Conservation (phyloP, 2,888 invertebrate species). For the Cheiracanthium punctorium region DNA sequence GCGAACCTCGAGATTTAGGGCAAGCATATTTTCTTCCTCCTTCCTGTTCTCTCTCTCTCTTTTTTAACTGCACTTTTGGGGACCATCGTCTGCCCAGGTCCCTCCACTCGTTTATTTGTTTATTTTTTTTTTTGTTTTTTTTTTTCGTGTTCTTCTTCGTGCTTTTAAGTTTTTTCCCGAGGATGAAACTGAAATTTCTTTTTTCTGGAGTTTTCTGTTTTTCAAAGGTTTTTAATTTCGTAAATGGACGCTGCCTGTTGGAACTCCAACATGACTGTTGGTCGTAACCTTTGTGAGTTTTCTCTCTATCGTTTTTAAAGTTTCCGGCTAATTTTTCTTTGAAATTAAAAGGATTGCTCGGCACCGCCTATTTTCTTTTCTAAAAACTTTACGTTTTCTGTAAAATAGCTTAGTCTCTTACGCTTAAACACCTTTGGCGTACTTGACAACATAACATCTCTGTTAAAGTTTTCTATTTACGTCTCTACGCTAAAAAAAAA, state of each 20-base stretch:
- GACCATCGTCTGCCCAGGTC: neutral
- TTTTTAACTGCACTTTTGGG: neutral
- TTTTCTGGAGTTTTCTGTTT: neutral
- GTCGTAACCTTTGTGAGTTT: no score
- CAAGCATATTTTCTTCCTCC: neutral
- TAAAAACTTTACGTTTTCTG: no score
- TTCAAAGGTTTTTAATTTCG: neutral
- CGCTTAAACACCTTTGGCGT: no score
- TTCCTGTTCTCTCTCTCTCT: neutral
- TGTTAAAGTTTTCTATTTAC: no score
- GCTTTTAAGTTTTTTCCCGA: neutral
- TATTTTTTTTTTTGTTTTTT: neutral
- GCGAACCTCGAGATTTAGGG: neutral
- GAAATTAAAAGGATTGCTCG: no score
- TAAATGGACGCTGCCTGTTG: neutral
- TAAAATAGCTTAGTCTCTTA: no score
- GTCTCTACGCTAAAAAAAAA: no score
- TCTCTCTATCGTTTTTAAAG: no score
- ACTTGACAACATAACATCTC: no score
- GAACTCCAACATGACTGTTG: neutral
- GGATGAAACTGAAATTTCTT: neutral
- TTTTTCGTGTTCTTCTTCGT: neutral
- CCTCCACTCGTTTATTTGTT: neutral
- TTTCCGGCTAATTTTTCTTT: no score
- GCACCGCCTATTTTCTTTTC: no score